Evolutionary conservation across 35 echinoderm and acorn worm genomes (phyloP).

Genomic region (Anneissia japonica): DNA sequence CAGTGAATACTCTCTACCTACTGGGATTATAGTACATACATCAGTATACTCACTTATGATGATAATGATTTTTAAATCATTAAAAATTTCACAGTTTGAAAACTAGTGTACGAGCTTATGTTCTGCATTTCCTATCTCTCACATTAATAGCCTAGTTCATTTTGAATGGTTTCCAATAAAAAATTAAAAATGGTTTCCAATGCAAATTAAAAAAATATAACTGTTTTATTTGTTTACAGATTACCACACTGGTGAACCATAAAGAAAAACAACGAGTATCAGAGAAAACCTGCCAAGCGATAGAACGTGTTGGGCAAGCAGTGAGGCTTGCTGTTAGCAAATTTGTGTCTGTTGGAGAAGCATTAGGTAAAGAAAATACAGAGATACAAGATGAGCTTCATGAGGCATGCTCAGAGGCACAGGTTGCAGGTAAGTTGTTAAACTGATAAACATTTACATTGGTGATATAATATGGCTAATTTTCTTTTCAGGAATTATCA

Average conservation of each 20-base stretch:
- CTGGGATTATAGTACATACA: too few relatives aligned
- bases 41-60: too few relatives aligned
- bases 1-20: too few relatives aligned
- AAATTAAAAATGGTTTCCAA: too few relatives aligned
- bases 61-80: too few relatives aligned
- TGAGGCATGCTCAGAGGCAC: slow-evolving; percentile 73
- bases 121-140: too few relatives aligned
- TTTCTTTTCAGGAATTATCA: too few relatives aligned
- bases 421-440: slow-evolving; percentile 77
- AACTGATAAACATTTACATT: too few relatives aligned
- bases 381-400: slow-evolving; percentile 79
- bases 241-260: slow-evolving; percentile 93
- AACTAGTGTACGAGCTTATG: too few relatives aligned
- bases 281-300: slow-evolving; percentile 86
- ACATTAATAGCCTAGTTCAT: neutral
- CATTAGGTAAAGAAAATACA: slow-evolving; percentile 71
- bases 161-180: too few relatives aligned
- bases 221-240: slow-evolving; percentile 40
- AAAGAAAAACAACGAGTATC: slow-evolving; percentile 78
- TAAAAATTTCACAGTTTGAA: too few relatives aligned
- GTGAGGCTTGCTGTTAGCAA: slow-evolving; percentile 81
- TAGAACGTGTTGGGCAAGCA: slow-evolving; percentile 83
- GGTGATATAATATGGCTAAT: too few relatives aligned
- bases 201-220: neutral
- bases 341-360: slow-evolving; percentile 89